A percentile compares a stretch with the other conserved stretches of the same genome.
phyloP scores from a whole-genome alignment of 2,113 vertebrate species.

The Epinephelus lanceolatus region DNA sequence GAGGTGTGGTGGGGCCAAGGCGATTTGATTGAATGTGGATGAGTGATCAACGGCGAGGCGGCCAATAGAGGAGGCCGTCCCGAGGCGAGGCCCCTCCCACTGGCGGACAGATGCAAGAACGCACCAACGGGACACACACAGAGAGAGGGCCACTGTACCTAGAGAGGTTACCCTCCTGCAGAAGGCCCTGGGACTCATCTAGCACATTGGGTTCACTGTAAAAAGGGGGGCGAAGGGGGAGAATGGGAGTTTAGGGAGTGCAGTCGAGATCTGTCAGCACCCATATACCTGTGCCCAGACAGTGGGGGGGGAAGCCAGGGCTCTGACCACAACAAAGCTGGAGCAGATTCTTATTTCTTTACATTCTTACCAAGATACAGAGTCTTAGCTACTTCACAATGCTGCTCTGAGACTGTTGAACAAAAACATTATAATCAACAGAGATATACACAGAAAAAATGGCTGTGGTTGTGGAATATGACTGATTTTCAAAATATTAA shows the following conservation, averaged over 20 bases:
- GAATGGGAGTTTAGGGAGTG: conserved; percentile 90
- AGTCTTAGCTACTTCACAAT: conserved; percentile 31
- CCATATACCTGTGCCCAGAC: conserved; percentile 32
- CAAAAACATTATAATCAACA: conserved; percentile 48
- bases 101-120: conserved; percentile 75
- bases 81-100: conserved; percentile 67
- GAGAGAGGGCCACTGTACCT: conserved; percentile 94
- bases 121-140: conserved; percentile 91
- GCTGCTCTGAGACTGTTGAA: conserved; percentile 34
- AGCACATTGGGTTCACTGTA: conserved; percentile 99
- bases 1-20: conserved; percentile 52
- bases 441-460: conserved; percentile 72
- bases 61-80: conserved; percentile 65
- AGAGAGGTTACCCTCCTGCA: conserved; percentile 99
- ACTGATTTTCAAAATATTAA: conserved; percentile 8
- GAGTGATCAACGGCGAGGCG: conserved; percentile 79
- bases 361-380: conserved; percentile 37
- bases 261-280: conserved; percentile 79
- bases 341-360: neutral
- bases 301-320: conserved; percentile 3
- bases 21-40: conserved; percentile 82
- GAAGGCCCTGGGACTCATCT: conserved; percentile 99
- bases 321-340: conserved; percentile 7
- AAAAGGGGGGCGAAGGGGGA: conserved; percentile 83
- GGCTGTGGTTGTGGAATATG: conserved; percentile 63